Evolutionary conservation across 2,888 invertebrate genomes (phyloP).

Genomic region (Eupithecia insigniata): DNA sequence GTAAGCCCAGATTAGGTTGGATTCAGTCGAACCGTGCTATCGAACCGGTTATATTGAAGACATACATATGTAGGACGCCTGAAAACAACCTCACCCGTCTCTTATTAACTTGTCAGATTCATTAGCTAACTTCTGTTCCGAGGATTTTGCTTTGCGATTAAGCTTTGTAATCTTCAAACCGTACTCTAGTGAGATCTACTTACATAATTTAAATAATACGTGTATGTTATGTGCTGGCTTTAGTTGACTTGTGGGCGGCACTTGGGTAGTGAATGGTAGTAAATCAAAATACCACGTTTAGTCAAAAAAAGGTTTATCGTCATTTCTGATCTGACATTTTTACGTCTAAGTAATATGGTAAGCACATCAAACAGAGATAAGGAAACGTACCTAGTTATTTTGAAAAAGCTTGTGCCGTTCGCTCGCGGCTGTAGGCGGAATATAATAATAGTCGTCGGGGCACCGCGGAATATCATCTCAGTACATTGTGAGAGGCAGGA

Average conservation of each 20-base stretch:
- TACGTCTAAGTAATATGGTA: not conserved
- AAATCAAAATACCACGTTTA: not conserved
- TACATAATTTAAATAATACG: not conserved
- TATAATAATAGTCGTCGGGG: conserved; percentile 80
- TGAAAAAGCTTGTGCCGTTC: conserved; percentile 72
- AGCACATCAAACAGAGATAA: conserved; percentile 45
- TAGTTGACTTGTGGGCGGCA: not conserved
- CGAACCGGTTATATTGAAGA: conserved; percentile 59
- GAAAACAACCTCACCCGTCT: conserved; percentile 50
- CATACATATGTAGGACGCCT: conserved; percentile 51
- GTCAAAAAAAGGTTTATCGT: not conserved
- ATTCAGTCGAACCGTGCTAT: conserved; percentile 61
- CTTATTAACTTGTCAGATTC: conserved; percentile 55
- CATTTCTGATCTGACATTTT: not conserved
- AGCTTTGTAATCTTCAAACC: conserved; percentile 22
- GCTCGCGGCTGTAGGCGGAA: conserved; percentile 70
- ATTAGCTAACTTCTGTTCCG: conserved; percentile 42
- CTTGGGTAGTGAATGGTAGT: not conserved
- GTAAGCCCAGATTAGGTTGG: conserved; percentile 77
- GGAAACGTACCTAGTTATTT: conserved; percentile 66
- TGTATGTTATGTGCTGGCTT: not conserved
- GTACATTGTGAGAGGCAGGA: conserved; percentile 82
- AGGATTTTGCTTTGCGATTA: conserved; percentile 22
- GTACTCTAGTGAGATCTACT: not conserved
- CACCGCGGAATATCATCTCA: conserved; percentile 76